Evolutionary conservation across 2,113 vertebrate genomes (phyloP).

Genomic region (Propithecus coquereli): DNA sequence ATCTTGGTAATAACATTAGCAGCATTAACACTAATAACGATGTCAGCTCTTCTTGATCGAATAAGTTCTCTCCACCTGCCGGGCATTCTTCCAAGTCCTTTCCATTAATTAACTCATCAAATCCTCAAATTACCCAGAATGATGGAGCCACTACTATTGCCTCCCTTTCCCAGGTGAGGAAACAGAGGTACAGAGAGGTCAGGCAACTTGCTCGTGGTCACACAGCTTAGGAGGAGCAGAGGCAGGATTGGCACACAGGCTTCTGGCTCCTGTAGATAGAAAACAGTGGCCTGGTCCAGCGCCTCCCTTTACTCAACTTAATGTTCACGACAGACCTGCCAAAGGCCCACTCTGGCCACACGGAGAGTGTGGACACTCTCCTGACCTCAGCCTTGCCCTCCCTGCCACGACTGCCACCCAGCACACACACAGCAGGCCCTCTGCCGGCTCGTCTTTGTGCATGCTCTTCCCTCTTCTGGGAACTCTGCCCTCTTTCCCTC

Average conservation of each 20-base stretch:
- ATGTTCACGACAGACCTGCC: background rate
- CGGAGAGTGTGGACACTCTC: background rate
- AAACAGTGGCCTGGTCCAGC: background rate
- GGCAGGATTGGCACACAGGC: background rate
- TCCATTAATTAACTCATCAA: background rate
- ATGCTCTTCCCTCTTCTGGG: background rate
- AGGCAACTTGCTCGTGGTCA: background rate
- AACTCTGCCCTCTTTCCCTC: background rate
- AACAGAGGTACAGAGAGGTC: background rate
- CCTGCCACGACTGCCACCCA: too few relatives aligned
- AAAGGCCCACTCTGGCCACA: background rate
- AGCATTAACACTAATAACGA: background rate
- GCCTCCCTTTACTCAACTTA: background rate
- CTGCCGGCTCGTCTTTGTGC: background rate
- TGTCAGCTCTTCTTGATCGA: background rate
- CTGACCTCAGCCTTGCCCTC: background rate
- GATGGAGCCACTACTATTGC: accelerated
- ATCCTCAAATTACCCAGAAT: background rate
- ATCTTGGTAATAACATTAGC: background rate
- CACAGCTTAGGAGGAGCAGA: background rate
- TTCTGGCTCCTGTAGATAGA: background rate
- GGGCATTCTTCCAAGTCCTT: background rate
- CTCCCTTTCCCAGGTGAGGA: background rate
- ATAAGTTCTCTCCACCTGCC: background rate
- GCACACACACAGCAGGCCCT: background rate